These are phyloP conservation scores for Pammene fasciana DNA, from an alignment of 2,888 invertebrate species.

Conservation along the genomic window DNA sequence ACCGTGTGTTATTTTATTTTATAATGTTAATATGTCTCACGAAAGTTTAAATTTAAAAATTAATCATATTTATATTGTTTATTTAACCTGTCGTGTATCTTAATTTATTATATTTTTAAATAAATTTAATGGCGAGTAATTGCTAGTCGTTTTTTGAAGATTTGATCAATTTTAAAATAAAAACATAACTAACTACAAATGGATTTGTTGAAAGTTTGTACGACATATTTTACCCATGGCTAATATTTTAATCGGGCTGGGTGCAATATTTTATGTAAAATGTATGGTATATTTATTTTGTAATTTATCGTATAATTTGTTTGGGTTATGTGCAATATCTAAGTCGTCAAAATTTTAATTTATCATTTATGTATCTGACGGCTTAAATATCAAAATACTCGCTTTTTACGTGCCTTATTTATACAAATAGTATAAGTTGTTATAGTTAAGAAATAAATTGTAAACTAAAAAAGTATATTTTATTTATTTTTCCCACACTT, in stretches of 20 bases:
- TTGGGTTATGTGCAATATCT: conserved; percentile 45
- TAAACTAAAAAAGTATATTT: background rate
- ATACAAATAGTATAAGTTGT: conserved; percentile 30
- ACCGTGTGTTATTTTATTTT: too few species aligned
- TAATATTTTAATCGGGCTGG: background rate
- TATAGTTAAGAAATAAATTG: conserved; percentile 19
- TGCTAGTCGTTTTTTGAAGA: conserved; percentile 32
- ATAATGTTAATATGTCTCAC: too few species aligned
- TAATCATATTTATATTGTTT: too few species aligned
- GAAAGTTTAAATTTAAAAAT: too few species aligned
- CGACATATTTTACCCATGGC: conserved; percentile 29
- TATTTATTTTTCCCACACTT: background rate
- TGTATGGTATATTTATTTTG: background rate
- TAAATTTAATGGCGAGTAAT: conserved; percentile 33
- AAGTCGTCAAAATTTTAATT: background rate
- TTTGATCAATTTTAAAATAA: conserved; percentile 12
- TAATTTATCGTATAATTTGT: conserved; percentile 34
- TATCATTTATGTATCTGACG: background rate
- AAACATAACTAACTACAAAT: background rate
- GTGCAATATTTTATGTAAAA: too few species aligned
- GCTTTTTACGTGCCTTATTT: conserved; percentile 40
- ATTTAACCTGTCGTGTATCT: too few species aligned
- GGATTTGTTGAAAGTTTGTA: conserved; percentile 28
- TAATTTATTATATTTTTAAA: conserved; percentile 17
- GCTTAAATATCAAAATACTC: conserved; percentile 18